A percentile compares a stretch with the other conserved stretches of the same genome.
Conservation (phyloP, 2,113 vertebrate species). For the Dryoscopus gambensis region DNA sequence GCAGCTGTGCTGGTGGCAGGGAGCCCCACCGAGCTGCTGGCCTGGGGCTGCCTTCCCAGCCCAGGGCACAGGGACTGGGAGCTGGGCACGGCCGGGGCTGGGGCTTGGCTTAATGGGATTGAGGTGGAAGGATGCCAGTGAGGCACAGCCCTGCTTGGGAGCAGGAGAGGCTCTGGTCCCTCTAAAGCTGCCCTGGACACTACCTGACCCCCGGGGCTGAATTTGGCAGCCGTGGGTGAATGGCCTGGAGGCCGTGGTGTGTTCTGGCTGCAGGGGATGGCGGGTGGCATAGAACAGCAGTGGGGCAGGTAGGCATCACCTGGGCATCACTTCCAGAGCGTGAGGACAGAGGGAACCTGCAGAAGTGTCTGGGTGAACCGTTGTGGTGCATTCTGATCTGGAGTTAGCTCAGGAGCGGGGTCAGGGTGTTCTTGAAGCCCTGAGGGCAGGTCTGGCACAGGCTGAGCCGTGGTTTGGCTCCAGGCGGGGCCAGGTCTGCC, state of each 20-base stretch:
- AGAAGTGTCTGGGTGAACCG: neutral
- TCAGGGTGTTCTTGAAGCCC: neutral
- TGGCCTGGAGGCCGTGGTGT: accelerated
- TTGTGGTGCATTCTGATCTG: neutral
- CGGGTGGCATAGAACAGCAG: neutral
- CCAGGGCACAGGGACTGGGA: too few relatives aligned
- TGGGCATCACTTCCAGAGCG: neutral
- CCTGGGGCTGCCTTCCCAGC: neutral
- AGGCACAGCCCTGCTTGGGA: neutral
- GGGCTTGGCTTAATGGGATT: neutral
- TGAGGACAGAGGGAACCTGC: neutral
- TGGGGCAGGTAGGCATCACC: neutral
- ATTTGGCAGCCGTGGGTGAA: neutral
- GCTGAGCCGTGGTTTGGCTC: neutral
- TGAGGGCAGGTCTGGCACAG: neutral
- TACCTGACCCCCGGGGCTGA: neutral
- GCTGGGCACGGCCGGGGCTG: neutral
- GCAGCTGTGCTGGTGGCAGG: neutral
- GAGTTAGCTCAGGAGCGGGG: accelerated
- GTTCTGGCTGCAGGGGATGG: neutral
- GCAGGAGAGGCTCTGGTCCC: neutral
- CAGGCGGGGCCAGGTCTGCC: accelerated
- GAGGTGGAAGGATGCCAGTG: neutral
- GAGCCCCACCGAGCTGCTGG: neutral
- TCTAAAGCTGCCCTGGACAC: neutral